phyloP scores from a whole-genome alignment of 2,888 invertebrate species.

The Ophraella communa region DNA sequence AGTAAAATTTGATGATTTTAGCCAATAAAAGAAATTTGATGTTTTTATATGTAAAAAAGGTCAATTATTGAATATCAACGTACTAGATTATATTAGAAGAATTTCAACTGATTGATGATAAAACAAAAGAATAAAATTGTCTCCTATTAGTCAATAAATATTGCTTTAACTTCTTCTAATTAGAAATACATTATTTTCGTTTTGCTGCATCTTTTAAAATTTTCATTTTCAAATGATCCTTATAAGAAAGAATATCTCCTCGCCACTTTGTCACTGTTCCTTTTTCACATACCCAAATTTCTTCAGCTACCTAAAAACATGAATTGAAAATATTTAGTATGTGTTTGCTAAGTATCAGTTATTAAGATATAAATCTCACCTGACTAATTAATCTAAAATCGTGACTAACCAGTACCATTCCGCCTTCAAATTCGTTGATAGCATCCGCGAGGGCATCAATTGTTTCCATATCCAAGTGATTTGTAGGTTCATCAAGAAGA shows the following conservation, averaged over 20 bases:
- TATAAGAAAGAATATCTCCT: slow-evolving; percentile 94
- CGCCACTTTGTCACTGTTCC: slow-evolving; percentile 96
- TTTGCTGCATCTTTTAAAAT: slow-evolving; percentile 75
- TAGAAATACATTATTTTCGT: slow-evolving; percentile 54
- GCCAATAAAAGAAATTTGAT: too few species aligned
- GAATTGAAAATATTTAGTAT: slow-evolving; percentile 5
- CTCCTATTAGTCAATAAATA: slow-evolving; percentile 11
- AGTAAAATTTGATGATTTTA: too few species aligned
- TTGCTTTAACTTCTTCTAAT: slow-evolving; percentile 17
- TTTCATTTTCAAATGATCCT: slow-evolving; percentile 89
- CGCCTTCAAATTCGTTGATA: slow-evolving; percentile 96
- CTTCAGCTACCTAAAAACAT: slow-evolving; percentile 86
- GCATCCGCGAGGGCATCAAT: slow-evolving; percentile 98
- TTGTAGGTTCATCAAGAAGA: slow-evolving; percentile 84
- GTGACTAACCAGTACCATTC: slow-evolving; percentile 99
- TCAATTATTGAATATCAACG: background rate
- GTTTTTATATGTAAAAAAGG: background rate
- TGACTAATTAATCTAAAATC: slow-evolving; percentile 99
- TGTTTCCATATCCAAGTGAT: slow-evolving; percentile 97
- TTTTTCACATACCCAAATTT: slow-evolving; percentile 99
- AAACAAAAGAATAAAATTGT: slow-evolving; percentile 17
- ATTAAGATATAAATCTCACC: slow-evolving; percentile 63
- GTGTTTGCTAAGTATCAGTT: background rate
- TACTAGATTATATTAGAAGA: background rate
- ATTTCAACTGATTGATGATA: slow-evolving; percentile 9